These are phyloP conservation scores for Yponomeuta sedellus DNA, from an alignment of 2,888 invertebrate genomes.

Conservation along the genomic window DNA sequence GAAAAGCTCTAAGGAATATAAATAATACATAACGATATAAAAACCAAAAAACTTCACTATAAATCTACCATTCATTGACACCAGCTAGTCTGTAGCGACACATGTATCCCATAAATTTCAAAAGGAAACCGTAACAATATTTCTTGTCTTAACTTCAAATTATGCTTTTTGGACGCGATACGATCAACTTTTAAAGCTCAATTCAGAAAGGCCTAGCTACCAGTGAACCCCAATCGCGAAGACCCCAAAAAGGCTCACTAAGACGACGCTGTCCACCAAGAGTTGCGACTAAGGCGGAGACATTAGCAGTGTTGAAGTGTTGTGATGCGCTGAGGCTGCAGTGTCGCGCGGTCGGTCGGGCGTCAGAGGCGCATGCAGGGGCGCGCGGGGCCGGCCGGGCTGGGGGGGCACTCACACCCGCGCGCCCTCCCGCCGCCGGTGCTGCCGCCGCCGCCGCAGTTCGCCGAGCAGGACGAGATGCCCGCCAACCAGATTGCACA, in stretches of 20 bases:
- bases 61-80: too few relatives aligned
- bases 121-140: too few relatives aligned
- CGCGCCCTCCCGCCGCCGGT: conserved; percentile 70
- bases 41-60: too few relatives aligned
- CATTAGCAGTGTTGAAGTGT: background rate
- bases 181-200: too few relatives aligned
- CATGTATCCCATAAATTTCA: too few relatives aligned
- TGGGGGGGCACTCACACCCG: conserved; percentile 54
- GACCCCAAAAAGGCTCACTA: background rate
- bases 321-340: conserved; percentile 17
- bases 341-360: conserved; percentile 41
- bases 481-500: conserved; percentile 71
- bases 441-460: conserved; percentile 67
- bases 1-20: too few relatives aligned
- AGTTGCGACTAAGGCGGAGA: background rate
- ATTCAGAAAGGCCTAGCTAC: too few relatives aligned
- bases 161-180: too few relatives aligned
- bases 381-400: conserved; percentile 65
- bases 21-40: too few relatives aligned
- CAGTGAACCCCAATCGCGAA: background rate
- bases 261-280: background rate
- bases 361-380: conserved; percentile 68
- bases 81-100: too few relatives aligned
- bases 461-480: conserved; percentile 68
- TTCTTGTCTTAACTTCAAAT: too few relatives aligned